A percentile compares a stretch with the other conserved stretches of the same genome.
phyloP scores from a whole-genome alignment of 2,113 vertebrate genomes.

The Corythaeola cristata region DNA sequence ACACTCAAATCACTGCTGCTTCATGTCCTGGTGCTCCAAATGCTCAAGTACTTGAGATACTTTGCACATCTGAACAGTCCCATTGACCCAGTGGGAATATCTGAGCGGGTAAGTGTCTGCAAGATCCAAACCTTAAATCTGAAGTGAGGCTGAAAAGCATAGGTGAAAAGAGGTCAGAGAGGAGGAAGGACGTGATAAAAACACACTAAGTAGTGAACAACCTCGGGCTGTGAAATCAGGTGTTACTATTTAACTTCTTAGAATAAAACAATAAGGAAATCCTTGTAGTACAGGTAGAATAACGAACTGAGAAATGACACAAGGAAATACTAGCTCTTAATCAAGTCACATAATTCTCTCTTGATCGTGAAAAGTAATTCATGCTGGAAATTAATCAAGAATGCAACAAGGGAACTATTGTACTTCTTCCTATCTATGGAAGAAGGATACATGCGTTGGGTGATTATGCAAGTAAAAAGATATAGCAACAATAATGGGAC shows the following conservation, averaged over 20 bases:
- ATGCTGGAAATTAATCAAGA: background rate
- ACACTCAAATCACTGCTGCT: background rate
- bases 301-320: background rate
- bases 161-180: background rate
- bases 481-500: accelerated
- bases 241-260: background rate
- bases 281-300: background rate
- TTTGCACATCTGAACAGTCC: background rate
- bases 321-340: background rate
- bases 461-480: background rate
- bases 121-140: background rate
- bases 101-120: background rate
- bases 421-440: background rate
- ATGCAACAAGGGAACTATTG: background rate
- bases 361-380: background rate
- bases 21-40: background rate
- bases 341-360: background rate
- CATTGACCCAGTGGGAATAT: background rate
- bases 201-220: background rate
- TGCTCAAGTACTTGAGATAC: background rate
- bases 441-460: background rate
- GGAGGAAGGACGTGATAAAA: background rate
- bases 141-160: background rate
- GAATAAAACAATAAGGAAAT: background rate
- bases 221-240: background rate